Evolutionary conservation across 2,797 vertebrate species (phyloP).

Genomic region (Melanotaenia trifasciata): DNA sequence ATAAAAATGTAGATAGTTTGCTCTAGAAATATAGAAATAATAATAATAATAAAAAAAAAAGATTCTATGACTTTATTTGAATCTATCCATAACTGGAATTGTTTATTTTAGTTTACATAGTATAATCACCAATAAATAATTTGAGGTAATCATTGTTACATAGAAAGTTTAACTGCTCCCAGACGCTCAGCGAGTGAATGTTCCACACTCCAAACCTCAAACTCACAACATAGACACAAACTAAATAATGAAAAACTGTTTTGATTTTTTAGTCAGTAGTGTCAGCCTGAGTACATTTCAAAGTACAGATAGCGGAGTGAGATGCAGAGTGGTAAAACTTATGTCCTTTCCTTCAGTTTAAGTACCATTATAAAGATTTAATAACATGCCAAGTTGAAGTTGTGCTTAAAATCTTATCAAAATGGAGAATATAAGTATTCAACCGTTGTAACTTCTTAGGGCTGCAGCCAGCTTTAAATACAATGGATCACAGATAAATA

Average conservation of each 20-base stretch:
- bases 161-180: neutral
- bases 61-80: neutral
- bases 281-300: conserved; percentile 14
- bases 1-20: conserved; percentile 32
- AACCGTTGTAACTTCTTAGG: neutral
- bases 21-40: conserved; percentile 18
- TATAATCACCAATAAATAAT: neutral
- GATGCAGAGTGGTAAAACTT: neutral
- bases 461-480: neutral
- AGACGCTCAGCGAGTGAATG: neutral
- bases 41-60: conserved; percentile 11
- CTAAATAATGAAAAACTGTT: conserved; percentile 16
- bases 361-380: neutral
- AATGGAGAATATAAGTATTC: neutral
- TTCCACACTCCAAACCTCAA: neutral
- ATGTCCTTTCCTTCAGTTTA: neutral
- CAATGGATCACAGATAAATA: neutral
- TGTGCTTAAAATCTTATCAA: neutral
- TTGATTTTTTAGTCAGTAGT: conserved; percentile 14
- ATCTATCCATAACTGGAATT: neutral
- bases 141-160: neutral
- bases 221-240: conserved; percentile 1
- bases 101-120: neutral
- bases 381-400: neutral
- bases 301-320: neutral